A percentile compares a stretch with the other conserved stretches of the same genome.
These are phyloP conservation scores for Malurus alboscapulatus DNA, from an alignment of 2,113 vertebrate species.

Conservation along the genomic window DNA sequence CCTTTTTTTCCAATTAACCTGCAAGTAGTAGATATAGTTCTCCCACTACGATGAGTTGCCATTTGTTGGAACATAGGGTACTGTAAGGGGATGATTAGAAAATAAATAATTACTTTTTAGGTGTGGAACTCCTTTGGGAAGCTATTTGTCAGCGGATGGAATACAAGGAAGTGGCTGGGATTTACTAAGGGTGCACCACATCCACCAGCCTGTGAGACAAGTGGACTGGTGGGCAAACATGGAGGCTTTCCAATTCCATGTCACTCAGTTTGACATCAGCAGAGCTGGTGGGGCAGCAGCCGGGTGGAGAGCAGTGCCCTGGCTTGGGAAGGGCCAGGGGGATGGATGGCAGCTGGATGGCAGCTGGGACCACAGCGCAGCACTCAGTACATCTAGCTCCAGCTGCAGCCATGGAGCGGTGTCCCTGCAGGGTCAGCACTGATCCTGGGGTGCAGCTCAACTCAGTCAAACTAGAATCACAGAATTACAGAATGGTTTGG, in stretches of 20 bases:
- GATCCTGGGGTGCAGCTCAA: neutral
- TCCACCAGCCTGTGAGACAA: neutral
- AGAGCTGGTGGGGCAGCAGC: neutral
- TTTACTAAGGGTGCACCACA: neutral
- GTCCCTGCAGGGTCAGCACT: no score
- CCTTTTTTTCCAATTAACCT: neutral
- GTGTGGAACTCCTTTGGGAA: neutral
- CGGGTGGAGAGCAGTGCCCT: neutral
- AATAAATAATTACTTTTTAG: neutral
- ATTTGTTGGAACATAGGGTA: neutral
- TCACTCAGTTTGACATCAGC: neutral
- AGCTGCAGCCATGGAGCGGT: neutral
- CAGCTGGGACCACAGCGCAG: neutral
- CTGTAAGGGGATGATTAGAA: neutral
- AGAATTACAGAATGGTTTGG: neutral
- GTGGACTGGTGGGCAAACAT: neutral
- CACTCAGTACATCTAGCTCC: neutral
- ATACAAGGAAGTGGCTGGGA: neutral
- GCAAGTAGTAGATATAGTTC: neutral
- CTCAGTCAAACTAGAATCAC: neutral
- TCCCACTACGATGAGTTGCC: neutral
- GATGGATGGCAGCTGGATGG: neutral
- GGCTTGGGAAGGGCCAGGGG: rapidly evolving
- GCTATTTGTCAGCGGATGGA: neutral
- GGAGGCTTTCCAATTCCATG: neutral